These are phyloP conservation scores for Balaenoptera acutorostrata DNA, from an alignment of 2,113 vertebrate species.

Conservation along the genomic window DNA sequence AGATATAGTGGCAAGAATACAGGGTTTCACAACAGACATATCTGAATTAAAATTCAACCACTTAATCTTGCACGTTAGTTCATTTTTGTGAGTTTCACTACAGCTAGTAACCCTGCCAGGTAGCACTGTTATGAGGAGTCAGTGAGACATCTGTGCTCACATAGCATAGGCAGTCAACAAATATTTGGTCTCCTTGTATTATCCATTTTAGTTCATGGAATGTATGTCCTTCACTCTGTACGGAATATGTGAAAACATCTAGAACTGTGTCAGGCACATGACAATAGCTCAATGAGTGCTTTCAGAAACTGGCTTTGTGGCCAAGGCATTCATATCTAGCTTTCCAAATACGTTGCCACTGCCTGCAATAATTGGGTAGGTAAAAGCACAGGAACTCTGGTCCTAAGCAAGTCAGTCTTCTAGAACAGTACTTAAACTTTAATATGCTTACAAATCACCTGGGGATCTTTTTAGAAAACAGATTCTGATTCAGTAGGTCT, in stretches of 20 bases:
- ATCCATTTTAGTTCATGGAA: slow-evolving; percentile 17
- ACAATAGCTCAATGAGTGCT: not conserved
- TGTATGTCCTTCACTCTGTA: not conserved
- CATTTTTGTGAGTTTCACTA: slow-evolving; percentile 20
- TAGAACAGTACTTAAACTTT: not conserved
- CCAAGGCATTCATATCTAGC: not conserved
- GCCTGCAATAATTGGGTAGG: not conserved
- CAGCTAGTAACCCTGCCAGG: not conserved
- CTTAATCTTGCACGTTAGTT: not conserved
- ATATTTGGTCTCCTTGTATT: not conserved
- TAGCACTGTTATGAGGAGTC: not conserved
- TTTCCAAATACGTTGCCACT: not conserved
- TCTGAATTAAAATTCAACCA: slow-evolving; percentile 9
- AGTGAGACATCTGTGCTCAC: not conserved
- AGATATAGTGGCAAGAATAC: not conserved
- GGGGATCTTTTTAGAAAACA: slow-evolving; percentile 42
- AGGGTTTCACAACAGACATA: not conserved
- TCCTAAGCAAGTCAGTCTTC: not conserved
- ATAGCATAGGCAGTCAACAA: not conserved
- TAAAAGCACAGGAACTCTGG: not conserved
- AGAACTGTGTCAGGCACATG: not conserved
- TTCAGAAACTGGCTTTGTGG: slow-evolving; percentile 16
- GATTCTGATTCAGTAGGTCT: not conserved
- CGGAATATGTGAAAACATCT: not conserved
- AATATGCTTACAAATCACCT: not conserved